Conservation (phyloP, 2,113 vertebrate genomes). For the Salminus brasiliensis region DNA sequence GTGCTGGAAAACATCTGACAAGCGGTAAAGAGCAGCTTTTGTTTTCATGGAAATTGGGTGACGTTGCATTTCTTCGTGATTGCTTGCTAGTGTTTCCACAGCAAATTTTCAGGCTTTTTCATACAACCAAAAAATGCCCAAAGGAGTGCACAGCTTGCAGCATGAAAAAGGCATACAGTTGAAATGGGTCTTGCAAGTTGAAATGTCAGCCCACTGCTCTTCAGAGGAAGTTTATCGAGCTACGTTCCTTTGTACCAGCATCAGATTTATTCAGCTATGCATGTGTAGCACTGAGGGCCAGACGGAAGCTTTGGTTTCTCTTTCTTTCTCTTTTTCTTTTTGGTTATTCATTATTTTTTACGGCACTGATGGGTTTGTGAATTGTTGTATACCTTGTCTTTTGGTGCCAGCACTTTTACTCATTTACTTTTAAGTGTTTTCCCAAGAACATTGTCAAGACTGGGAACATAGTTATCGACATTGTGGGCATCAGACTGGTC, state of each 20-base stretch:
- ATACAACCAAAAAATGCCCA: not conserved
- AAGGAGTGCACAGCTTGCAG: not conserved
- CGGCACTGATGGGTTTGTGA: slow-evolving; percentile 9
- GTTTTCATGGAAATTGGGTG: not conserved
- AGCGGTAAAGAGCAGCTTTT: not conserved
- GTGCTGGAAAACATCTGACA: slow-evolving; percentile 14
- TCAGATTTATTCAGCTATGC: slow-evolving; percentile 21
- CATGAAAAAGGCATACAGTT: slow-evolving; percentile 19
- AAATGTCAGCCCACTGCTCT: slow-evolving; percentile 27
- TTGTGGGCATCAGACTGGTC: too few species aligned
- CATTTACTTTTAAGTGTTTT: not conserved
- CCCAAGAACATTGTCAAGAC: not conserved
- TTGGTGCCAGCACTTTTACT: not conserved
- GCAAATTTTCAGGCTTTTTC: not conserved
- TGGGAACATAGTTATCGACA: not conserved
- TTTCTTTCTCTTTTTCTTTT: slow-evolving; percentile 1
- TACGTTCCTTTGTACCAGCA: not conserved
- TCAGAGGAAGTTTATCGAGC: slow-evolving; percentile 9
- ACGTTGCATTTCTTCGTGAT: not conserved
- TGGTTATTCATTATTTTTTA: not conserved
- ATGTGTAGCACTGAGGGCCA: not conserved
- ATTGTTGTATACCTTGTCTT: not conserved
- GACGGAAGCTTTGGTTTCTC: not conserved
- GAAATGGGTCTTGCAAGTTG: slow-evolving; percentile 14
- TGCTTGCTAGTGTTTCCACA: not conserved